Conservation (phyloP, 2,797 vertebrate species). For the Falco rusticolus region DNA sequence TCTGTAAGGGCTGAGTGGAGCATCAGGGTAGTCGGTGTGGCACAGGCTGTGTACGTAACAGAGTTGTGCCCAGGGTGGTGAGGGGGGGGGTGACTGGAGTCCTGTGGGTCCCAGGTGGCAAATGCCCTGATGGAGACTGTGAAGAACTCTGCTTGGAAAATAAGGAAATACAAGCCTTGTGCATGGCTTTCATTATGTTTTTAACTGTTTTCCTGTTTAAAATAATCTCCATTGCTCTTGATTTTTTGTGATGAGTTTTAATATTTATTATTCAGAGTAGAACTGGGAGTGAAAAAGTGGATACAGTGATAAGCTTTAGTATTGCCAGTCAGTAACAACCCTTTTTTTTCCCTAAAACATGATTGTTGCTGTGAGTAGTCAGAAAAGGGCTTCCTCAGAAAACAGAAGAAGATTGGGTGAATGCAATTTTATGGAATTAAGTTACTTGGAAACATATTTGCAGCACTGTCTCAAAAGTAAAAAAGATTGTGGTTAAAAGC, state of each 20-base stretch:
- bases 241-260: neutral
- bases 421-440: neutral
- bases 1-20: neutral
- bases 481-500: neutral
- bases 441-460: neutral
- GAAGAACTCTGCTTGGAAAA: neutral
- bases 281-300: neutral
- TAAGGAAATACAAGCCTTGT: neutral
- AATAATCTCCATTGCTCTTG: neutral
- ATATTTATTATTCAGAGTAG: neutral
- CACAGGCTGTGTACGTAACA: neutral
- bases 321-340: neutral
- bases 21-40: neutral
- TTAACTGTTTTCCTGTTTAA: neutral
- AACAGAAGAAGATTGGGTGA: neutral
- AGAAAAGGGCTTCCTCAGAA: neutral
- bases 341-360: neutral
- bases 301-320: neutral
- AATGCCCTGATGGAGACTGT: neutral
- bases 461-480: neutral
- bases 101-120: neutral
- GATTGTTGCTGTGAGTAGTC: neutral
- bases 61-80: fast-evolving
- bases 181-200: neutral
- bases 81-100: neutral